Evolutionary conservation across 2,113 vertebrate species (phyloP).

Genomic region (Ramphastos sulfuratus): DNA sequence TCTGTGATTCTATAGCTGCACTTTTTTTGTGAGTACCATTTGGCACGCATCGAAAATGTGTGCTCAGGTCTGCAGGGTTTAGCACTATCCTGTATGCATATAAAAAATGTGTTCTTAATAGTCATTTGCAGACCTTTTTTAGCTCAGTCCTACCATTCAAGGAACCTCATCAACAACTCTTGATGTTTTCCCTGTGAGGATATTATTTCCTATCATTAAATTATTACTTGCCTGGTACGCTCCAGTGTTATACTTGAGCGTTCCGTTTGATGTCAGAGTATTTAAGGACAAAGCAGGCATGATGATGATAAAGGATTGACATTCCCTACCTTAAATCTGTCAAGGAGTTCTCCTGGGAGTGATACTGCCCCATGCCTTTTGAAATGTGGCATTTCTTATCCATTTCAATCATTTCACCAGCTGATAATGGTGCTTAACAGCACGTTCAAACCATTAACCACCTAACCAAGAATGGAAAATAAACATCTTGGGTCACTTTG

Average conservation of each 20-base stretch:
- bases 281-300: not conserved
- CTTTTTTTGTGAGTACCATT: not conserved
- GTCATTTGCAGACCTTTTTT: not conserved
- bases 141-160: not conserved
- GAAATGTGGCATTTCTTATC: slow-evolving; percentile 35
- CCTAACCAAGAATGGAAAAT: slow-evolving; percentile 43
- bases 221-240: not conserved
- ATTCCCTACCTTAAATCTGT: slow-evolving; percentile 9
- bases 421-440: slow-evolving; percentile 21
- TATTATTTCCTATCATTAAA: not conserved
- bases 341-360: slow-evolving; percentile 2
- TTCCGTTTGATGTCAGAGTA: slow-evolving; percentile 34
- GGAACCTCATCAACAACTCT: not conserved
- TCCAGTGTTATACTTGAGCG: slow-evolving; percentile 11
- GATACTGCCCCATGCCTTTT: not conserved
- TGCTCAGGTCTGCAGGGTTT: not conserved
- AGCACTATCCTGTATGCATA: not conserved
- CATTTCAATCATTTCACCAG: slow-evolving; percentile 23
- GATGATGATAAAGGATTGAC: slow-evolving; percentile 21
- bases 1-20: not conserved
- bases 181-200: not conserved
- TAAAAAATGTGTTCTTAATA: slow-evolving; percentile 1
- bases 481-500: not conserved
- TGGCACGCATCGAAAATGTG: not conserved
- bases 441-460: slow-evolving; percentile 13